Conservation (phyloP, 2,113 vertebrate genomes). For the Malurus melanocephalus region DNA sequence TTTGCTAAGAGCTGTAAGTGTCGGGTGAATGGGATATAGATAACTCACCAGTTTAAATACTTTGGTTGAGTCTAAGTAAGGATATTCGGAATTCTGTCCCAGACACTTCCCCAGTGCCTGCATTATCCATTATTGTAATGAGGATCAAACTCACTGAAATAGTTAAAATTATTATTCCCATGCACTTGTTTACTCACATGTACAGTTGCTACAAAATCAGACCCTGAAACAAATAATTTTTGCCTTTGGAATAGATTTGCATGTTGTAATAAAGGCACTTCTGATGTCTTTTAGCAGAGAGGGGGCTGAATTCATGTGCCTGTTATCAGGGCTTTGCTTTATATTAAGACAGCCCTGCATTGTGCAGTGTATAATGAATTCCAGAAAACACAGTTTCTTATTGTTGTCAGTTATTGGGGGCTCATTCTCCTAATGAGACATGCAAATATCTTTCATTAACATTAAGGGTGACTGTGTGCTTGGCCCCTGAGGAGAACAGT, state of each 20-base stretch:
- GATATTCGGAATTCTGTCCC: neutral
- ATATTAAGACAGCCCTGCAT: slow-evolving; percentile 42
- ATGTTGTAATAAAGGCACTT: slow-evolving; percentile 42
- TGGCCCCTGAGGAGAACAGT: slow-evolving; percentile 13
- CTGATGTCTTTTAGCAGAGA: slow-evolving; percentile 28
- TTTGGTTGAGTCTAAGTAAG: neutral
- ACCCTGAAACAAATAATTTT: neutral
- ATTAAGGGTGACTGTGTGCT: neutral
- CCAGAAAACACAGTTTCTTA: slow-evolving; percentile 59
- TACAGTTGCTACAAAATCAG: neutral
- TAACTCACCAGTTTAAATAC: neutral
- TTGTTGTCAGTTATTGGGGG: slow-evolving; percentile 53
- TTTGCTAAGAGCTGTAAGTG: neutral
- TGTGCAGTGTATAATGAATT: slow-evolving; percentile 53
- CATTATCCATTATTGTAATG: neutral
- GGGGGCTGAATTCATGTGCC: slow-evolving; percentile 31
- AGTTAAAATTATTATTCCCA: neutral
- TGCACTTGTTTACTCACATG: neutral
- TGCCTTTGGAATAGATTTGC: slow-evolving; percentile 11
- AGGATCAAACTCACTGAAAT: neutral
- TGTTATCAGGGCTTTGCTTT: slow-evolving; percentile 39
- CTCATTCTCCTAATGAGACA: slow-evolving; percentile 46
- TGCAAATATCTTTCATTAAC: slow-evolving; percentile 55
- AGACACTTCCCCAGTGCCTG: neutral
- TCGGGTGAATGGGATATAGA: neutral